Percentiles rank a stretch among this genome's conserved stretches.
Evolutionary conservation across 1,140 invertebrate genomes (phyloP).

Genomic region (Pinna nobilis): DNA sequence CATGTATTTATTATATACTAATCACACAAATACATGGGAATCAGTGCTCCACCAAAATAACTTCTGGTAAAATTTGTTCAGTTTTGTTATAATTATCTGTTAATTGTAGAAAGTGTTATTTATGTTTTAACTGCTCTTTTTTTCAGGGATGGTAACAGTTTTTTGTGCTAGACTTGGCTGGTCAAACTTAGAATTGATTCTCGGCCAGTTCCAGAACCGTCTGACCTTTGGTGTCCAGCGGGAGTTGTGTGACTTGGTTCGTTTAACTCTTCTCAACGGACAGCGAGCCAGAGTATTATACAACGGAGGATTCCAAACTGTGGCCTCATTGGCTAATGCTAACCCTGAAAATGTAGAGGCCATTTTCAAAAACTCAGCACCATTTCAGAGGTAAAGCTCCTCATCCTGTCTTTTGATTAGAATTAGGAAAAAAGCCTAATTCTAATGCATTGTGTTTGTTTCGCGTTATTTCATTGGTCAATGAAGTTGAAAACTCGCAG

Average conservation of each 20-base stretch:
- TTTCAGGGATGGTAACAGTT: conserved; percentile 89
- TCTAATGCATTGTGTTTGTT: too few relatives aligned
- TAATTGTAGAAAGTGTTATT: neutral
- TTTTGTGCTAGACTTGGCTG: conserved; percentile 96
- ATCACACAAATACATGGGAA: too few relatives aligned
- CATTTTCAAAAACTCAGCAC: conserved; percentile 85
- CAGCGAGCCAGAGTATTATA: conserved; percentile 89
- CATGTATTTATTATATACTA: too few relatives aligned
- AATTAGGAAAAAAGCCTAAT: too few relatives aligned
- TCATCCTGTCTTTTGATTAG: neutral
- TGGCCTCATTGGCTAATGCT: conserved; percentile 87
- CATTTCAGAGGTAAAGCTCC: conserved; percentile 80
- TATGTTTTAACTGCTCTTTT: neutral
- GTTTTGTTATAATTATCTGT: too few relatives aligned
- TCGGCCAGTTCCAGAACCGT: conserved; percentile 94
- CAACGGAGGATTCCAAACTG: conserved; percentile 87
- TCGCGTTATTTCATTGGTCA: too few relatives aligned
- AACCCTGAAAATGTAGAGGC: conserved; percentile 82
- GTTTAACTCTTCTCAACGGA: conserved; percentile 89
- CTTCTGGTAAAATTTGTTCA: too few relatives aligned
- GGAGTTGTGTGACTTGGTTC: conserved; percentile 94
- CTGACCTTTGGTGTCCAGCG: conserved; percentile 95
- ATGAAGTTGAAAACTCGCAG: too few relatives aligned
- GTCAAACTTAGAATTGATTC: conserved; percentile 90
- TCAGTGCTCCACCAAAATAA: too few relatives aligned